phyloP scores from a whole-genome alignment of 2,113 vertebrate species.

The Abramis brama region DNA sequence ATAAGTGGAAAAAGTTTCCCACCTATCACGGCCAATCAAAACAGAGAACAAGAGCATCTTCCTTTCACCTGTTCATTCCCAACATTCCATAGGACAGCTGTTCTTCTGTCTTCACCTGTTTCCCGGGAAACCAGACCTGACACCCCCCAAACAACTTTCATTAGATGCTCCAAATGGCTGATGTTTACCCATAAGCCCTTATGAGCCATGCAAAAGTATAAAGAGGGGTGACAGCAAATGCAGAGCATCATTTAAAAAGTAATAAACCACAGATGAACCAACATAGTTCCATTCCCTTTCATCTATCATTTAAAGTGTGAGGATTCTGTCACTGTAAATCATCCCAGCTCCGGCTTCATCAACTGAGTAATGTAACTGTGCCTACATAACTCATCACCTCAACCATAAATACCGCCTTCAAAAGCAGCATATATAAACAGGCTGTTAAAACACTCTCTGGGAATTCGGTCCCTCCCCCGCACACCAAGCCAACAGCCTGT shows the following conservation, averaged over 20 bases:
- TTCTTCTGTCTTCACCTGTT: conserved; percentile 60
- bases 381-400: conserved; percentile 41
- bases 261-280: conserved; percentile 28
- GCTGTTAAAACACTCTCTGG: conserved; percentile 39
- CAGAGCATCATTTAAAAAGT: conserved; percentile 40
- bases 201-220: not conserved
- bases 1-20: conserved; percentile 21
- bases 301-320: conserved; percentile 49
- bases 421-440: conserved; percentile 41
- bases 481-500: conserved; percentile 35
- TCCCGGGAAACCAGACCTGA: conserved; percentile 52
- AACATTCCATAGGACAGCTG: conserved; percentile 70
- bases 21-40: conserved; percentile 38
- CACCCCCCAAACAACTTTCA: conserved; percentile 63
- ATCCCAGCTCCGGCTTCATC: conserved; percentile 33
- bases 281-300: conserved; percentile 32
- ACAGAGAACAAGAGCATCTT: conserved; percentile 51
- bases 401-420: conserved; percentile 51
- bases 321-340: conserved; percentile 25
- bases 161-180: conserved; percentile 21
- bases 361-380: conserved; percentile 40
- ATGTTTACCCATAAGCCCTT: conserved; percentile 13
- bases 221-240: not conserved
- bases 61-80: conserved; percentile 73
- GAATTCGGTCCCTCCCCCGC: conserved; percentile 45